Evolutionary conservation across 2,113 vertebrate genomes (phyloP).

Genomic region (Blennius ocellaris): DNA sequence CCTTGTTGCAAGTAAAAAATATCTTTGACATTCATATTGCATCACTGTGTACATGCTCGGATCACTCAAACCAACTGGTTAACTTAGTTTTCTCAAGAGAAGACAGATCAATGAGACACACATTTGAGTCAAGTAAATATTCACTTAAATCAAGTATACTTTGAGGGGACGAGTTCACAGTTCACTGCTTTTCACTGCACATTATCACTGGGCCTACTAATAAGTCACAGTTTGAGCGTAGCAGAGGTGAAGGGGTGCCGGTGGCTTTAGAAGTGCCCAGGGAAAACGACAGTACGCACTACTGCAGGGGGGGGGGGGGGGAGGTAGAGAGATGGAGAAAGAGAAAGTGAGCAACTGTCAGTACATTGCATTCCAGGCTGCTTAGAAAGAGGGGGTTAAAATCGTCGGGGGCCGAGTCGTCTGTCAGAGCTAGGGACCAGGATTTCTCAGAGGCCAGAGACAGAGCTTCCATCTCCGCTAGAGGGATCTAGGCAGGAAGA

Average conservation of each 20-base stretch:
- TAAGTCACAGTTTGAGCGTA: too few relatives aligned
- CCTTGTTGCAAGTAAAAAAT: too few relatives aligned
- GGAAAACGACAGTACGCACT: constrained; percentile 47
- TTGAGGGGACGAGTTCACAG: too few relatives aligned
- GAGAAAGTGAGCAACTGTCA: constrained; percentile 83
- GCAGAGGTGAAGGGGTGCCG: constrained; percentile 1
- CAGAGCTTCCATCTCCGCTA: constrained; percentile 99
- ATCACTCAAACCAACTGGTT: too few relatives aligned
- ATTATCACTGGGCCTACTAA: too few relatives aligned
- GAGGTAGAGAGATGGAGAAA: constrained; percentile 66
- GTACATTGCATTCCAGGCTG: constrained; percentile 97
- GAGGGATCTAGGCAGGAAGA: constrained; percentile 98
- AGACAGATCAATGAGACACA: too few relatives aligned
- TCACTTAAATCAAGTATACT: too few relatives aligned
- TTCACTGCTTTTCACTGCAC: too few relatives aligned
- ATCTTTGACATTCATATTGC: too few relatives aligned
- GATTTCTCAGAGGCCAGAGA: constrained; percentile 99
- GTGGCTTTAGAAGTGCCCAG: constrained; percentile 62
- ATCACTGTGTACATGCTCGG: too few relatives aligned
- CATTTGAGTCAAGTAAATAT: too few relatives aligned
- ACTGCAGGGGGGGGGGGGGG: constrained; percentile 62
- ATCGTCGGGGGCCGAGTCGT: constrained; percentile 95
- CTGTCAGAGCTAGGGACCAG: constrained; percentile 98
- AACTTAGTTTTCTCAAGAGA: too few relatives aligned
- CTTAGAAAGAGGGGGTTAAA: constrained; percentile 95